phyloP scores from a whole-genome alignment of 2,888 invertebrate genomes.

The Melipona bicolor region DNA sequence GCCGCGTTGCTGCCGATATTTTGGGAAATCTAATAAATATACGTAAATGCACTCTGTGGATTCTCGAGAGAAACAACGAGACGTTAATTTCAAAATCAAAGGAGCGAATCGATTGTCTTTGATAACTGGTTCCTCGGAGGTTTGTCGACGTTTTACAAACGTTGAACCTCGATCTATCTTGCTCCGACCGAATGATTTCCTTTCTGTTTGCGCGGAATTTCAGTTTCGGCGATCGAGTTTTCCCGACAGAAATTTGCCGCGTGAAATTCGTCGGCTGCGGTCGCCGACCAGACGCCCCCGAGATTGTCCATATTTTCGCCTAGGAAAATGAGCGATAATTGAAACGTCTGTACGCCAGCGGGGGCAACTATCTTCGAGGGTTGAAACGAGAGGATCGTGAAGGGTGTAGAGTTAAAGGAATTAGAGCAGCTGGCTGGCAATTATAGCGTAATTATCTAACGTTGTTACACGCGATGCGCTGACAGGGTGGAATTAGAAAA shows the following conservation, averaged over 20 bases:
- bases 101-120: background rate
- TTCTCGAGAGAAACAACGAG: background rate
- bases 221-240: conserved; percentile 47
- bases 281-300: conserved; percentile 8
- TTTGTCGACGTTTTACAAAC: background rate
- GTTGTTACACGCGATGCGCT: conserved; percentile 68
- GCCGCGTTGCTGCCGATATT: background rate
- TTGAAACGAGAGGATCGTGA: conserved; percentile 43
- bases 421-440: conserved; percentile 66
- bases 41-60: background rate
- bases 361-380: conserved; percentile 39
- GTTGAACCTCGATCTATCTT: background rate
- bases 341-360: conserved; percentile 61
- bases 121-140: background rate
- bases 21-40: background rate
- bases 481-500: conserved; percentile 72
- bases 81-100: background rate
- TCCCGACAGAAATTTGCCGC: conserved; percentile 28
- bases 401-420: conserved; percentile 55
- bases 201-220: background rate
- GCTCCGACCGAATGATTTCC: conserved; percentile 7
- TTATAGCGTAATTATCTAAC: conserved; percentile 74
- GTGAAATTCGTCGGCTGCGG: conserved; percentile 48
- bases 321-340: conserved; percentile 64
- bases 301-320: conserved; percentile 46